These are phyloP conservation scores for Tipula helvola DNA, from an alignment of 2,888 invertebrate species.

Conservation along the genomic window DNA sequence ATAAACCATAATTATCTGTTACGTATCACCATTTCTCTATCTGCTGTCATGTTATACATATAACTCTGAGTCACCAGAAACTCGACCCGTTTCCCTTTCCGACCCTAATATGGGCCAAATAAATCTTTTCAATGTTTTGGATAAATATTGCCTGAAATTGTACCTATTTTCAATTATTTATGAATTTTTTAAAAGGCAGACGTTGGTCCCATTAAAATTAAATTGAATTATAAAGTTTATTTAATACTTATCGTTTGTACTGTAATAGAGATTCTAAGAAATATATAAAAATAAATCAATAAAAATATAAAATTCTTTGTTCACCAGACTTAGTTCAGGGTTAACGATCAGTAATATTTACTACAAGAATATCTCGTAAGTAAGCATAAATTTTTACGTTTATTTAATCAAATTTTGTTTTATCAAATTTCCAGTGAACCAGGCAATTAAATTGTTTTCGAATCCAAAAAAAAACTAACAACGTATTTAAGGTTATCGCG, in stretches of 20 bases:
- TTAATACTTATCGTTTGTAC: neutral
- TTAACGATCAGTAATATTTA: neutral
- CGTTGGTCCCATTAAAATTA: neutral
- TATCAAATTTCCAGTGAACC: neutral
- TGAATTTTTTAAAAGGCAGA: neutral
- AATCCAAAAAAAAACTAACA: neutral
- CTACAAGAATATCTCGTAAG: neutral
- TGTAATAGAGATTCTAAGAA: neutral
- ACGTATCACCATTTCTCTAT: too few relatives aligned
- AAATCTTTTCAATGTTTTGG: too few relatives aligned
- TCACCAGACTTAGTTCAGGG: neutral
- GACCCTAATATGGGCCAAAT: too few relatives aligned
- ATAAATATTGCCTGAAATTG: too few relatives aligned
- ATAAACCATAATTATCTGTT: too few relatives aligned
- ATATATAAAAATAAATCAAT: neutral
- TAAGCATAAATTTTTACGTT: neutral
- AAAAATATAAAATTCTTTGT: neutral
- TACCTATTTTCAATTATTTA: too few relatives aligned
- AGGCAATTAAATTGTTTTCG: neutral
- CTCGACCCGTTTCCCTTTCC: too few relatives aligned
- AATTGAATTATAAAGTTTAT: neutral
- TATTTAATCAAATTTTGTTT: neutral
- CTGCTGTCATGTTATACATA: too few relatives aligned
- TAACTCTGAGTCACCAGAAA: too few relatives aligned
- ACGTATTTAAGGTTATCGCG: neutral